Conservation (phyloP, 2,888 invertebrate species). For the Drosophila differens region DNA sequence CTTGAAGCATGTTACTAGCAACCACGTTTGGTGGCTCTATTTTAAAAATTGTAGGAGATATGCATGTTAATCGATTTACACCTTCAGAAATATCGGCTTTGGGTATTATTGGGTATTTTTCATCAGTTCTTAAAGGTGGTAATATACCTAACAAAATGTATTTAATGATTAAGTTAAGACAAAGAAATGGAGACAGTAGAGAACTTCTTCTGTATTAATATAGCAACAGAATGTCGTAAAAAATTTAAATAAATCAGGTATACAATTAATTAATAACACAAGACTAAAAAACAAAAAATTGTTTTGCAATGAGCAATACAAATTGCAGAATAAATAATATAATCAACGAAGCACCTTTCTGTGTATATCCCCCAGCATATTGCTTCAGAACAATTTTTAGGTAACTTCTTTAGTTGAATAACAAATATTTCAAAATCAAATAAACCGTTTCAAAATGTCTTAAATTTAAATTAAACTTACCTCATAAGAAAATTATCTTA, state of each 20-base stretch:
- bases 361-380: too few species aligned
- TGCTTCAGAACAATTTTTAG: background rate
- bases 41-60: background rate
- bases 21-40: too few species aligned
- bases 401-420: too few species aligned
- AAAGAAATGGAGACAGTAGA: background rate
- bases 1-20: too few species aligned
- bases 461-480: background rate
- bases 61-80: background rate
- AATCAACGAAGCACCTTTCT: too few species aligned
- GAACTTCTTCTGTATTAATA: background rate
- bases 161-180: background rate
- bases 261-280: too few species aligned
- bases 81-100: background rate
- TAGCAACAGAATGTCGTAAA: background rate
- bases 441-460: background rate
- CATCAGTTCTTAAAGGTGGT: too few species aligned
- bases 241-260: too few species aligned
- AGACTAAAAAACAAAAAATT: background rate
- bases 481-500: background rate
- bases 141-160: background rate
- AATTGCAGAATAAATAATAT: too few species aligned
- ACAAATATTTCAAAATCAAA: background rate
- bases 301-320: background rate
- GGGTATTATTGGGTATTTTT: background rate